These are phyloP conservation scores for Hermetia illucens DNA, from an alignment of 1,140 invertebrate species.

Conservation along the genomic window DNA sequence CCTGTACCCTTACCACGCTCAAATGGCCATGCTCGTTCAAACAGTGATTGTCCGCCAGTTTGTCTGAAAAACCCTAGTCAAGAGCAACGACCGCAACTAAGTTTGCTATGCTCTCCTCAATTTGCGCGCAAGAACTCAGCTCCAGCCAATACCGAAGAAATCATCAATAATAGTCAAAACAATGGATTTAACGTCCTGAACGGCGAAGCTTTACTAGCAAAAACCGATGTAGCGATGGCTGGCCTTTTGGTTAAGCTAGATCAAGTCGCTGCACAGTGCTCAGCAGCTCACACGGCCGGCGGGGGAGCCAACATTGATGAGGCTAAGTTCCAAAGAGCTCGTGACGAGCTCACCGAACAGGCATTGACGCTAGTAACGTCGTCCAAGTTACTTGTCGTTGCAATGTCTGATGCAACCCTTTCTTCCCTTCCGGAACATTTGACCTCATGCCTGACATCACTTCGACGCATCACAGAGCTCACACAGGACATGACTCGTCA, in stretches of 20 bases:
- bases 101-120: conserved; percentile 33
- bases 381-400: conserved; percentile 68
- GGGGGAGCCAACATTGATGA: conserved; percentile 55
- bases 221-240: conserved; percentile 49
- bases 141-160: conserved; percentile 19
- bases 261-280: conserved; percentile 50
- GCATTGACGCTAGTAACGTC: conserved; percentile 68
- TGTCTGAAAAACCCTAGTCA: conserved; percentile 6
- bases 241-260: conserved; percentile 48
- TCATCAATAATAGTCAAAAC: conserved; percentile 30
- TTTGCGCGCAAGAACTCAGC: conserved; percentile 31
- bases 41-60: conserved; percentile 7
- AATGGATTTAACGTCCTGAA: conserved; percentile 37
- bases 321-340: conserved; percentile 53
- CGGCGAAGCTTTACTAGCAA: conserved; percentile 43
- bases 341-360: conserved; percentile 63
- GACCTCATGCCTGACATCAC: conserved; percentile 50
- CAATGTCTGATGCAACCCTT: conserved; percentile 46
- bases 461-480: conserved; percentile 49
- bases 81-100: conserved; percentile 8
- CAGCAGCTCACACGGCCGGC: conserved; percentile 49
- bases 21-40: conserved; percentile 7
- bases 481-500: conserved; percentile 57
- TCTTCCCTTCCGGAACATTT: conserved; percentile 45
- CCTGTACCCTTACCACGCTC: not conserved